Conservation (phyloP, 2,113 vertebrate species). For the Synchiropus splendidus region DNA sequence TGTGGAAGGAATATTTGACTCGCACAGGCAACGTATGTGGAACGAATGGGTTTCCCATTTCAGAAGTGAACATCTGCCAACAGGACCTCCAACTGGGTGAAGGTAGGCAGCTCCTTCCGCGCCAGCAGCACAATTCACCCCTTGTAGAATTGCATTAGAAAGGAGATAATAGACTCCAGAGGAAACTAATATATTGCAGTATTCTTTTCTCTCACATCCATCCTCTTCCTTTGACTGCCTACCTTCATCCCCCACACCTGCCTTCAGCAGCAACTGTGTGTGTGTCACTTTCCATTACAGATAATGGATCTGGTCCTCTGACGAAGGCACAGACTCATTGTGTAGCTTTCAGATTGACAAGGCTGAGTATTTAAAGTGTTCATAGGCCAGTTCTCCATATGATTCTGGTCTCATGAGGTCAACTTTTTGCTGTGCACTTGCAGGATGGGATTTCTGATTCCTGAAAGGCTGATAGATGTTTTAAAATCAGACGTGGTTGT, state of each 20-base stretch:
- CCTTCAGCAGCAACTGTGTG: constrained; percentile 12
- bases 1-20: no score
- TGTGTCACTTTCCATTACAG: constrained; percentile 5
- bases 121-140: constrained; percentile 27
- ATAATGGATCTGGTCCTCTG: no score
- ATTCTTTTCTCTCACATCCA: constrained; percentile 13
- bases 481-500: no score
- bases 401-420: no score
- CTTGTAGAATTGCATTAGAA: constrained; percentile 48
- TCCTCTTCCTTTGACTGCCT: constrained; percentile 8
- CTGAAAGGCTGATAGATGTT: no score
- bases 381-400: no score
- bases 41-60: constrained; percentile 31
- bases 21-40: constrained; percentile 22
- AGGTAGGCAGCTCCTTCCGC: constrained; percentile 26
- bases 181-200: constrained; percentile 52
- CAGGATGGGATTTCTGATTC: no score
- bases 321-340: no score
- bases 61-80: constrained; percentile 10
- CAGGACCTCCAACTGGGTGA: constrained; percentile 6
- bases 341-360: no score
- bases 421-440: no score
- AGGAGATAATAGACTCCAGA: constrained; percentile 55
- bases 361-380: no score
- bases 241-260: constrained; percentile 11